Evolutionary conservation across 2,888 invertebrate genomes (phyloP), one percentile per base, ranked within the genome.

Genomic region (Dromius quadrimaculatus): DNA sequence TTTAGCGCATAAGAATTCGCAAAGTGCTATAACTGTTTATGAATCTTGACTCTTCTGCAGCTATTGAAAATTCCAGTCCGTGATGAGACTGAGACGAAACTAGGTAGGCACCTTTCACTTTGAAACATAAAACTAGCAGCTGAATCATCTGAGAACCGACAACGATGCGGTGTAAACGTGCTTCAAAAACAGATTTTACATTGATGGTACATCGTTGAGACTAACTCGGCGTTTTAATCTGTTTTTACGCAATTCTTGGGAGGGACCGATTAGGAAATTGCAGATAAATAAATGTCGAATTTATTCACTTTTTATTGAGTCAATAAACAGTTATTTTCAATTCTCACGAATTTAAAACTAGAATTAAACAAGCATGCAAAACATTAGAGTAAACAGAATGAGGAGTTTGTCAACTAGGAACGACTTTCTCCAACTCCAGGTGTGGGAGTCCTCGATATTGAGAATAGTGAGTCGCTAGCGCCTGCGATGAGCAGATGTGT

Each of bases 81-180:
- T 23, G 50, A 54, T 54, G 50, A 54, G 23, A 28, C 23, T 54
- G 50, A 54, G 23, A 28, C 23, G 50, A 54, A 54, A 28, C 50
- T 54, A 54, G 50, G 50, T 54, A 54, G 50, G 50, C 50, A 59
- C 59, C 59, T 59, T 59, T 59, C 59, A 59, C 59, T 59, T 59
- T 59, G 59, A 34, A 59, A 59, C 59, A 59, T 59, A 59, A 59
- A 59, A 59, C 59, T 59, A 59, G 59, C 59, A 59, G 36, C 59
- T 59, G 59, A 59, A 59, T 59, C 59, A 59, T 59, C 59, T 59
- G 59, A 59, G 59, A 59, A 54, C 50, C 32, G 32, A 54, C 50
- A 11, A 28, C 23, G 23, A 28, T 28, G 15, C 28, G 47, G 45
- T 28, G 28, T 23, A 50, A 50, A 50, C 47, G 47, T 50, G 47